Conservation (phyloP, 2,888 invertebrate species). For the Acrobasis repandana region DNA sequence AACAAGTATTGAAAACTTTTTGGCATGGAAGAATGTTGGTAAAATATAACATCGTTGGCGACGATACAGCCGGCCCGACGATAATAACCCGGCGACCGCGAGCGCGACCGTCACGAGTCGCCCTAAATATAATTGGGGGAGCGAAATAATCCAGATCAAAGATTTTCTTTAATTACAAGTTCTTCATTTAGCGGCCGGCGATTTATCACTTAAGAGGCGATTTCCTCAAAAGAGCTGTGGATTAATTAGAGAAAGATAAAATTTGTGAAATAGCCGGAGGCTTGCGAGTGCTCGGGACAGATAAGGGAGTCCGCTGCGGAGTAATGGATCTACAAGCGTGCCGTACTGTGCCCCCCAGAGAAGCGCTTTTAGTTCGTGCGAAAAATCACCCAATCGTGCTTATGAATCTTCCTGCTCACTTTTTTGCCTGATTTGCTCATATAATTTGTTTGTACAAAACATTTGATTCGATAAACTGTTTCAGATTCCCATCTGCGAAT, state of each 20-base stretch:
- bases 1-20: too few species aligned
- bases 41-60: background rate
- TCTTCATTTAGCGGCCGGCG: constrained; percentile 60
- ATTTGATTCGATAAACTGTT: constrained; percentile 62
- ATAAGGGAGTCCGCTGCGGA: constrained; percentile 68
- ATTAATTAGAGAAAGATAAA: constrained; percentile 79
- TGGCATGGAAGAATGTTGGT: too few species aligned
- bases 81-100: constrained; percentile 37
- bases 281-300: constrained; percentile 66
- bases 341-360: constrained; percentile 38
- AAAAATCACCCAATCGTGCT: constrained; percentile 58
- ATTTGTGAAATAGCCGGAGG: constrained; percentile 71
- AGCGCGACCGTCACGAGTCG: constrained; percentile 30
- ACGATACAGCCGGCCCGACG: background rate
- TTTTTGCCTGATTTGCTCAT: constrained; percentile 47
- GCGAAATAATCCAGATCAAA: constrained; percentile 67
- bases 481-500: constrained; percentile 41
- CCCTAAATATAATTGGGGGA: constrained; percentile 46
- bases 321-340: constrained; percentile 70
- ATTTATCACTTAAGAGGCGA: constrained; percentile 74
- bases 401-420: constrained; percentile 54
- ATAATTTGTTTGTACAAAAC: constrained; percentile 58
- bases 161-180: constrained; percentile 70
- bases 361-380: constrained; percentile 50
- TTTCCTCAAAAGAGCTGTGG: constrained; percentile 69